Conservation (phyloP, 2,113 vertebrate genomes). For the Mungos mungo region DNA sequence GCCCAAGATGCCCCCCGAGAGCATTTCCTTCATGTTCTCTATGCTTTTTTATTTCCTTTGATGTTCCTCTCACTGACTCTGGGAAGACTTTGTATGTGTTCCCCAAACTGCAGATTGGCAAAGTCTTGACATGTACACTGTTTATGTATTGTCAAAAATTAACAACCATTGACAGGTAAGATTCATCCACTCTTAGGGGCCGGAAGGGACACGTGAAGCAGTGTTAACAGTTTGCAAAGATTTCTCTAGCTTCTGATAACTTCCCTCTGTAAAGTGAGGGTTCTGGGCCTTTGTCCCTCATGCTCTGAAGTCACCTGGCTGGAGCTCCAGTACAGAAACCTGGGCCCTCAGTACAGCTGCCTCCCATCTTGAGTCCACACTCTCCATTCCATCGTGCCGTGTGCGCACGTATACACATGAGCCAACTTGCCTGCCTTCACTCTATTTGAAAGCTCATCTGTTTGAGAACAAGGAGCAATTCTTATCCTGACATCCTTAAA, state of each 20-base stretch:
- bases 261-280: background rate
- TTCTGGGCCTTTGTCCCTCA: background rate
- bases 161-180: background rate
- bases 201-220: background rate
- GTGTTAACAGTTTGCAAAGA: constrained; percentile 31
- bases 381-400: background rate
- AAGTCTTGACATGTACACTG: background rate
- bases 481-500: background rate
- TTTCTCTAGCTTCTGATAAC: constrained; percentile 22
- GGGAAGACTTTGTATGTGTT: background rate
- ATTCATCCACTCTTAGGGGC: background rate
- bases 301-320: background rate
- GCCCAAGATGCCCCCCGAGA: background rate
- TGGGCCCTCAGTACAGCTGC: background rate
- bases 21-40: background rate
- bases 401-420: background rate
- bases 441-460: background rate
- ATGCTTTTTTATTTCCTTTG: background rate
- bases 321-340: background rate
- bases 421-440: too few relatives aligned
- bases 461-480: background rate
- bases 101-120: background rate
- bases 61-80: background rate
- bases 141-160: background rate
- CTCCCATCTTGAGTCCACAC: background rate